These are phyloP conservation scores for Ceyx margarethae DNA, from an alignment of 2,113 vertebrate genomes.

Conservation along the genomic window DNA sequence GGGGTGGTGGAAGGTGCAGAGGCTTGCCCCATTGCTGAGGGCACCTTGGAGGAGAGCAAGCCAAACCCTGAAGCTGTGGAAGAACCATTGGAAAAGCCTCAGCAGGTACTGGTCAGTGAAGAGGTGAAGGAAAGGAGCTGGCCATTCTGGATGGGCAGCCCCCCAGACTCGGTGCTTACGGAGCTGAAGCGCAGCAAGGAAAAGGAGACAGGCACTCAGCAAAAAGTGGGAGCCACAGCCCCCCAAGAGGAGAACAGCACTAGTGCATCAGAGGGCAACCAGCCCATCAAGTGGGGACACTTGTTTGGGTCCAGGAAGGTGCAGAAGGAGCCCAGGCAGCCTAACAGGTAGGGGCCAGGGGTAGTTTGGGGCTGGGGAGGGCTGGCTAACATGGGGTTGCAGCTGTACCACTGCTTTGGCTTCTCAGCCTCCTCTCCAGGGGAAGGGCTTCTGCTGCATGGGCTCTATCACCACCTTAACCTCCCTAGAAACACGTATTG, in stretches of 20 bases:
- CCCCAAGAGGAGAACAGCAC: neutral
- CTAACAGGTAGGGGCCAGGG: slow-evolving; percentile 76
- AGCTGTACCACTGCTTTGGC: neutral
- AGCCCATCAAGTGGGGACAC: slow-evolving; percentile 73
- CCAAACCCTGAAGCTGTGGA: neutral
- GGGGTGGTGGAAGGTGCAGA: slow-evolving; percentile 94
- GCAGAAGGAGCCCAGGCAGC: slow-evolving; percentile 65
- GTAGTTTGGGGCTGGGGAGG: neutral
- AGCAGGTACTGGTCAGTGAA: neutral
- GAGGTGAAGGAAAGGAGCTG: slow-evolving; percentile 69
- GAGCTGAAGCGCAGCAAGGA: slow-evolving; percentile 81
- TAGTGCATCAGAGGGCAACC: neutral
- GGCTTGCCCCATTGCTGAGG: slow-evolving; percentile 76
- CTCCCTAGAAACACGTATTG: neutral
- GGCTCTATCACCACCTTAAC: neutral
- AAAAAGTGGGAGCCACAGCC: neutral
- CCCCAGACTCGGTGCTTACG: slow-evolving; percentile 86
- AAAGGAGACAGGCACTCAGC: slow-evolving; percentile 43
- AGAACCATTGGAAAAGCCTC: slow-evolving; percentile 35
- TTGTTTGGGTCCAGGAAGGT: slow-evolving; percentile 75
- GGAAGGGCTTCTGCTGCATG: neutral
- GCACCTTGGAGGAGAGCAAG: neutral
- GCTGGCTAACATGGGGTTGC: neutral
- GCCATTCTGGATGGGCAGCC: slow-evolving; percentile 94
- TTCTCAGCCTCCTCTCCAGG: neutral